Evolutionary conservation across 2,113 vertebrate genomes (phyloP).

Genomic region (Quiscalus mexicanus): DNA sequence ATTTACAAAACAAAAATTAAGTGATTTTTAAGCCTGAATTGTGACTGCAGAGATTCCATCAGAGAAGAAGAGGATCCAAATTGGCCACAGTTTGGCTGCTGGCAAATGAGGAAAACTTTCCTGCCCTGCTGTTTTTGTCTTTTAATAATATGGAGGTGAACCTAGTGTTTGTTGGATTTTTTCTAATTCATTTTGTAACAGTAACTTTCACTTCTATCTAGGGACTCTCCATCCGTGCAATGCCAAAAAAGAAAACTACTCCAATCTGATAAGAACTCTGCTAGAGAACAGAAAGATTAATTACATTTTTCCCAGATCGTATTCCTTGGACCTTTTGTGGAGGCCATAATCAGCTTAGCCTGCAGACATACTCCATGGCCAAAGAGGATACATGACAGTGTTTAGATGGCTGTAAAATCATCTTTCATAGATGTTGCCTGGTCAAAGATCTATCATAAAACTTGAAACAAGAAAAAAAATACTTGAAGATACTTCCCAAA

Average conservation of each 20-base stretch:
- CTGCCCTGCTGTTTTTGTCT: constrained; percentile 14
- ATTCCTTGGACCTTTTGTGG: neutral
- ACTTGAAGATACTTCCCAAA: neutral
- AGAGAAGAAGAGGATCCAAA: constrained; percentile 20
- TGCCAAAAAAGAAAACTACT: neutral
- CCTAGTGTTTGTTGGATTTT: neutral
- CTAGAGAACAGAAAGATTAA: neutral
- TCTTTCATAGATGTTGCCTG: neutral
- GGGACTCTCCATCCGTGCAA: neutral
- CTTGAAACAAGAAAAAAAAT: neutral
- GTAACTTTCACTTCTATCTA: neutral
- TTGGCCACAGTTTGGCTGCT: constrained; percentile 21
- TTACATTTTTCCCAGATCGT: neutral
- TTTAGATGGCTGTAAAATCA: neutral
- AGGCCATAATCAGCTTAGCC: neutral
- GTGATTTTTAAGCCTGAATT: constrained; percentile 40
- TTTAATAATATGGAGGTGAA: constrained; percentile 8
- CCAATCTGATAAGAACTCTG: neutral
- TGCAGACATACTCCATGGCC: neutral
- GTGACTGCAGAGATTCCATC: constrained; percentile 14
- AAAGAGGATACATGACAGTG: neutral
- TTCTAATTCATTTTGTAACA: constrained; percentile 22
- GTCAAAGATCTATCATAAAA: neutral
- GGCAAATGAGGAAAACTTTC: constrained; percentile 16
- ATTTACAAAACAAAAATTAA: constrained; percentile 56